phyloP scores from a whole-genome alignment of 2,113 vertebrate species.

The Carassius gibelio region DNA sequence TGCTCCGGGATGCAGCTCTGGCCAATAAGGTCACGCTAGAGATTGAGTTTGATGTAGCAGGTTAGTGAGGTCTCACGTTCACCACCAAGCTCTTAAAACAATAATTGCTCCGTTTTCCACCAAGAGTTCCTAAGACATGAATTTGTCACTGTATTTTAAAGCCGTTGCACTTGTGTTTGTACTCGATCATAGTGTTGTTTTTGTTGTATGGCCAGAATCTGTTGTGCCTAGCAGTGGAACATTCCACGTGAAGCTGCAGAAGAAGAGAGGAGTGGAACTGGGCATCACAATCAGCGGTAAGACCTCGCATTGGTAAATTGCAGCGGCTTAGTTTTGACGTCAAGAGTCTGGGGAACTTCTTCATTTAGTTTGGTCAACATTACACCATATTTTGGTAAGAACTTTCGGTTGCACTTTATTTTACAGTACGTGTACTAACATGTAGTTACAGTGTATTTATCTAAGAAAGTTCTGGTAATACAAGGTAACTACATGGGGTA shows the following conservation, averaged over 20 bases:
- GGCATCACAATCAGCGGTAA: conserved; percentile 96
- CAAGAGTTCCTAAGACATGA: not conserved
- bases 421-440: too few relatives aligned
- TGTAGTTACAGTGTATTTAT: too few relatives aligned
- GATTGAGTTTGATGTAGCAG: conserved; percentile 94
- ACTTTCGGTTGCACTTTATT: not conserved
- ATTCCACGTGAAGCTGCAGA: conserved; percentile 96
- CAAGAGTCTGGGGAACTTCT: not conserved
- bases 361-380: not conserved
- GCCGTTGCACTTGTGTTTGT: not conserved
- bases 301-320: conserved; percentile 54
- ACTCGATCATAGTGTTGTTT: not conserved
- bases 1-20: conserved; percentile 89
- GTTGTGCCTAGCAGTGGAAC: conserved; percentile 97
- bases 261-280: conserved; percentile 94
- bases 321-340: not conserved
- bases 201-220: conserved; percentile 76
- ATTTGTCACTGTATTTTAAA: not conserved
- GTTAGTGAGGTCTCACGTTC: conserved; percentile 66
- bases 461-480: too few relatives aligned
- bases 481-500: too few relatives aligned
- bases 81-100: not conserved
- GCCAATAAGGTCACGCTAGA: conserved; percentile 90
- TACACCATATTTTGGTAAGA: not conserved
- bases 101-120: not conserved